phyloP scores from a whole-genome alignment of 2,113 vertebrate genomes.

The Scomber japonicus region DNA sequence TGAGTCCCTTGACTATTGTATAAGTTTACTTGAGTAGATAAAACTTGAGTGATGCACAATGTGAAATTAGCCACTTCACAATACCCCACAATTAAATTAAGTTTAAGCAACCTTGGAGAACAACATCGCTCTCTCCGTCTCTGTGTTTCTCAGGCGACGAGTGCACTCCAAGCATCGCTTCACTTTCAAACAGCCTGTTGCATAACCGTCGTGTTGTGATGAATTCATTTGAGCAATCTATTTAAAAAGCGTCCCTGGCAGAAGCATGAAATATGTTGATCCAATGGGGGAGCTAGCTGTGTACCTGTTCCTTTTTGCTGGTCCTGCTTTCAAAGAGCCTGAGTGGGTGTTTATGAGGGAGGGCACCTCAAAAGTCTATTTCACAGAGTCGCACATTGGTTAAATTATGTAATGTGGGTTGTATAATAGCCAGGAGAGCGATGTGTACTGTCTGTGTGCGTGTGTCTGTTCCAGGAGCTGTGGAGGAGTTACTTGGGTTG shows the following conservation, averaged over 20 bases:
- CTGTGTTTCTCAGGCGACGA: conserved; percentile 33
- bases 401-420: conserved; percentile 70
- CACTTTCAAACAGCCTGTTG: conserved; percentile 62
- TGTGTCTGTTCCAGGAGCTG: conserved; percentile 25
- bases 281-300: conserved; percentile 22
- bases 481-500: conserved; percentile 62
- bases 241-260: conserved; percentile 31
- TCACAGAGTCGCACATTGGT: conserved; percentile 58
- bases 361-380: conserved; percentile 53
- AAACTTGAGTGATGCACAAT: background rate
- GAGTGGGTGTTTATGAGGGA: conserved; percentile 68
- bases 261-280: conserved; percentile 37
- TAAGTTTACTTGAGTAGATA: background rate
- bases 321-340: conserved; percentile 61
- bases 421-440: conserved; percentile 48
- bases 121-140: conserved; percentile 5
- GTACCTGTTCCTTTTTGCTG: conserved; percentile 62
- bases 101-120: conserved; percentile 23
- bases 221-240: conserved; percentile 48
- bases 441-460: conserved; percentile 17
- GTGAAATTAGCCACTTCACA: background rate
- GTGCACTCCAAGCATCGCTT: conserved; percentile 1
- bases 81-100: background rate
- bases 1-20: no score
- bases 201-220: conserved; percentile 61